phyloP scores from a whole-genome alignment of 2,113 vertebrate genomes.

The Notarius lentiginosus region DNA sequence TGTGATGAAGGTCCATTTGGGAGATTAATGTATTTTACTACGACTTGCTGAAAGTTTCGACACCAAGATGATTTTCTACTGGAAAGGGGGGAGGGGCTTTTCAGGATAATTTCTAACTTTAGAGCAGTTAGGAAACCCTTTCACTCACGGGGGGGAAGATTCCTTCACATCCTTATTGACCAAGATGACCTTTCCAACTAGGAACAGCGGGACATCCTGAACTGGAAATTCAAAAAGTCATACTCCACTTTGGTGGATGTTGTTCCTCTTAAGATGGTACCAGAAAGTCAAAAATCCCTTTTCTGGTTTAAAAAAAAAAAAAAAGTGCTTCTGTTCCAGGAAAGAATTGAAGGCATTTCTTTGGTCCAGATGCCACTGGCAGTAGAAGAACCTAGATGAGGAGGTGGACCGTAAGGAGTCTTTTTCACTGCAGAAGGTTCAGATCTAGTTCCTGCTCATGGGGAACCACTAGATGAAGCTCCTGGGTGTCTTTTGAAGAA shows the following conservation, averaged over 20 bases:
- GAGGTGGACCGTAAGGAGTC: neutral
- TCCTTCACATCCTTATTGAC: neutral
- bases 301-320: neutral
- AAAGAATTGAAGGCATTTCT: no score
- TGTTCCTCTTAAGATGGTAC: neutral
- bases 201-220: neutral
- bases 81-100: neutral
- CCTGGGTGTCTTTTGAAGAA: neutral
- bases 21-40: neutral
- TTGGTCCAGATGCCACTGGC: neutral
- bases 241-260: neutral
- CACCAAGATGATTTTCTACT: neutral
- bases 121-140: neutral
- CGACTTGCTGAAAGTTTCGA: neutral
- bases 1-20: neutral
- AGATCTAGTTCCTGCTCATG: neutral
- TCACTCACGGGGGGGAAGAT: neutral
- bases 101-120: no score
- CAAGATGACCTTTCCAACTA: neutral
- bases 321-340: neutral
- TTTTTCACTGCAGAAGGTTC: neutral
- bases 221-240: neutral
- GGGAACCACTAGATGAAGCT: neutral
- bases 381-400: neutral
- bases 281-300: neutral